Conservation (phyloP, 2,797 vertebrate species). For the Tinamus major region DNA sequence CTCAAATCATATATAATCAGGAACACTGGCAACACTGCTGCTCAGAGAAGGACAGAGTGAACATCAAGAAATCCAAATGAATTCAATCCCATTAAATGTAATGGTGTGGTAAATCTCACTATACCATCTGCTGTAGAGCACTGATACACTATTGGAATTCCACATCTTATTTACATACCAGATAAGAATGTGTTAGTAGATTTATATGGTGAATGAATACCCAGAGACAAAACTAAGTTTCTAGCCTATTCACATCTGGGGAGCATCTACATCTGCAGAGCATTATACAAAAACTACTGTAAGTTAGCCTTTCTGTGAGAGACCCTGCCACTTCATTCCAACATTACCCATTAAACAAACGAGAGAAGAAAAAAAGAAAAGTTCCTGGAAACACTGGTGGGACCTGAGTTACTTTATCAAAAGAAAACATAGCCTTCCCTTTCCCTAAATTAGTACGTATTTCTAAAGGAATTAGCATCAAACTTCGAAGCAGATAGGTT, state of each 20-base stretch:
- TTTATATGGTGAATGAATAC: constrained; percentile 83
- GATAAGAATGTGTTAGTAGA: constrained; percentile 83
- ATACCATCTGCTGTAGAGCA: constrained; percentile 85
- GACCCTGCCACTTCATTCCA: constrained; percentile 63
- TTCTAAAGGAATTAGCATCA: constrained; percentile 46
- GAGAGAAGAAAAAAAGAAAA: neutral
- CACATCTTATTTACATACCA: constrained; percentile 89
- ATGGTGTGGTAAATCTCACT: constrained; percentile 88
- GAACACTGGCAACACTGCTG: constrained; percentile 80
- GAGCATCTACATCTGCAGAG: constrained; percentile 73
- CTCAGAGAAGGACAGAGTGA: constrained; percentile 82
- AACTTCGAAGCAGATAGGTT: constrained; percentile 16
- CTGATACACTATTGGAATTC: constrained; percentile 86
- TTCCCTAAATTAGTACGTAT: constrained; percentile 21
- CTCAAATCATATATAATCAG: constrained; percentile 85
- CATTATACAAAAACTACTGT: constrained; percentile 73
- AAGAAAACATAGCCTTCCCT: neutral
- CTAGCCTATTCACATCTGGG: constrained; percentile 79
- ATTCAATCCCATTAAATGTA: constrained; percentile 88
- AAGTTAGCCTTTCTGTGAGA: constrained; percentile 64
- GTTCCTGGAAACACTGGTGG: constrained; percentile 9
- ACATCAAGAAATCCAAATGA: constrained; percentile 87
- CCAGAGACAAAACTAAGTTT: constrained; percentile 81
- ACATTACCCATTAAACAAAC: constrained; percentile 51
- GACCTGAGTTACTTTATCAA: constrained; percentile 46